Evolutionary conservation across 92 coral and sea anemone species (phyloP), one percentile per base, ranked within the genome.

Genomic region (Porites cylindrica): DNA sequence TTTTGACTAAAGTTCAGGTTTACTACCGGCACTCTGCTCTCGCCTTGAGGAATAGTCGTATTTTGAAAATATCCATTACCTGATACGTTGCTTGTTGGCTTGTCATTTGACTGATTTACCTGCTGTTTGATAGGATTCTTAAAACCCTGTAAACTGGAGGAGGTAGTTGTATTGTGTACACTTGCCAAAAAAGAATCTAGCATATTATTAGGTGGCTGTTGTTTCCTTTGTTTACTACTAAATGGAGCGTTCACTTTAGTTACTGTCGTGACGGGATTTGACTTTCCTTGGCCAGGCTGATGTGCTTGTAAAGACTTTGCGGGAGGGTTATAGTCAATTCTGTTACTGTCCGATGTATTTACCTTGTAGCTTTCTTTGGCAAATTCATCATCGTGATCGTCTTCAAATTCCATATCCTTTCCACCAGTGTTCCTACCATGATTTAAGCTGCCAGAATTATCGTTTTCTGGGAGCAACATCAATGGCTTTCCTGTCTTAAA

Each of bases 401-500:
- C 7, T 12, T 10, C 53, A 54, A 23, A 23, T 38, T 38, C 47
- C 47, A 16, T 18, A 66, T 66, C n/a, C 26, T 10, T 80, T 67
- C 59, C 19, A 11, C 17, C 9, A 11, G 4, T 16, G 21, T 16
- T 17, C 12, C 21, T 16, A 10, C 32, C 62, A 12, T 58, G 17
- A 6, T 18, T 38, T 50, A 21, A 1, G 32, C 18, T 16, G 9
- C 47, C 19, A 43, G n/a, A 18, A 51, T n/a, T 21, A 23, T 18
- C 47, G 29, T 18, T 29, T 54, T 19, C 68, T 56, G 19, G 61
- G 51, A 53, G 7, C 11, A 81, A 47, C 8, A 66, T 79, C 8
- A 79, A n/a, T 7, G 85, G 77, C 19, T 18, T 60, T 54, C 85
- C 85, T 16, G 29, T 53, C 4, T 54, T 54, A 32, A 52, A 12